These are phyloP conservation scores for Monopterus albus DNA, from an alignment of 2,113 vertebrate species.

Conservation along the genomic window DNA sequence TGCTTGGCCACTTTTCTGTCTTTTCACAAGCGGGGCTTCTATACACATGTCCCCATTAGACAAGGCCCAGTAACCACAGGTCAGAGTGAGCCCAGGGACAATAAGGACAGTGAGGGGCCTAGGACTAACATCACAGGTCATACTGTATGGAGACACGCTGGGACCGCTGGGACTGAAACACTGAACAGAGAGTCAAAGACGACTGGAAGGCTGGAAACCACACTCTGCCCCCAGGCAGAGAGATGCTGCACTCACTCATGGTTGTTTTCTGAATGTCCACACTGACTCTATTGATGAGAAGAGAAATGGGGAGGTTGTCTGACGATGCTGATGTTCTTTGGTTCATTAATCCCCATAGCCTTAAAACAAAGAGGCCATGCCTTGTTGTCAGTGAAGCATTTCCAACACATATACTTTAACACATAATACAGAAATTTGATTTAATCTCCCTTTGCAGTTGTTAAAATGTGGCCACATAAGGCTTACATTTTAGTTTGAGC, in stretches of 20 bases:
- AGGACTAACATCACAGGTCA: slow-evolving; percentile 59
- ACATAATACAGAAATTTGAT: too few species aligned
- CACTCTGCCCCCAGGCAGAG: slow-evolving; percentile 17
- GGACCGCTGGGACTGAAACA: slow-evolving; percentile 43
- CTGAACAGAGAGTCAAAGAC: slow-evolving; percentile 35
- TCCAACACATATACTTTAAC: background rate
- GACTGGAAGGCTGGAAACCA: slow-evolving; percentile 40
- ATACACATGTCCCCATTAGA: slow-evolving; percentile 64
- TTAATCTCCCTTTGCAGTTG: slow-evolving; percentile 1
- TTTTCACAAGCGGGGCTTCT: slow-evolving; percentile 56
- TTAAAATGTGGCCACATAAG: slow-evolving; percentile 11
- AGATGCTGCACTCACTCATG: slow-evolving; percentile 38
- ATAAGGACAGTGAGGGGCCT: slow-evolving; percentile 57
- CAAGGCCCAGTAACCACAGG: slow-evolving; percentile 55
- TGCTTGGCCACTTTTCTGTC: slow-evolving; percentile 32
- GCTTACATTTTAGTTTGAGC: background rate
- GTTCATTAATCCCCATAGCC: slow-evolving; percentile 20
- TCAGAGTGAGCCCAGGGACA: slow-evolving; percentile 45
- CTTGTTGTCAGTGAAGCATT: slow-evolving; percentile 10
- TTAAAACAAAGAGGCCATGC: slow-evolving; percentile 30
- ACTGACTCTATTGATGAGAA: slow-evolving; percentile 32
- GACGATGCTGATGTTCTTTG: slow-evolving; percentile 11
- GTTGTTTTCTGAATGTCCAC: slow-evolving; percentile 41
- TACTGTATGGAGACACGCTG: slow-evolving; percentile 16
- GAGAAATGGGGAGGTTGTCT: slow-evolving; percentile 13